These are phyloP conservation scores for Neoscelio sp. DNA, from an alignment of 2,888 invertebrate species.

Conservation along the genomic window DNA sequence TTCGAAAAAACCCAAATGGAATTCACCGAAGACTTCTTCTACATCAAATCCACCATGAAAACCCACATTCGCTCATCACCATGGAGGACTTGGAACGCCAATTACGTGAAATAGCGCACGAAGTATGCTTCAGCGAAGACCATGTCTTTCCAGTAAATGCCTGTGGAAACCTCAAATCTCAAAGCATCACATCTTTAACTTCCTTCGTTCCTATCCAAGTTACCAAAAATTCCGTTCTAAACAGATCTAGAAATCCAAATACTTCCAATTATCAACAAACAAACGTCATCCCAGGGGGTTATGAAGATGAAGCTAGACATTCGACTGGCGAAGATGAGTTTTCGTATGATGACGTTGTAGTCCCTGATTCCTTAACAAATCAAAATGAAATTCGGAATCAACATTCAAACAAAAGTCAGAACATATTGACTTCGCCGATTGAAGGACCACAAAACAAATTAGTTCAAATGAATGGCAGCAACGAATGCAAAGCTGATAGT, in stretches of 20 bases:
- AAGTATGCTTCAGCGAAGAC: not conserved
- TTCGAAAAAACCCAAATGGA: not conserved
- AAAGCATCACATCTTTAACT: not conserved
- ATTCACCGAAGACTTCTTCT: constrained; percentile 18
- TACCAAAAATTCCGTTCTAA: not conserved
- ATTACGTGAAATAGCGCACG: constrained; percentile 9
- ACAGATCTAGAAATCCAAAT: too few species aligned
- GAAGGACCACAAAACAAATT: too few species aligned
- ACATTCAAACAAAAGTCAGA: not conserved
- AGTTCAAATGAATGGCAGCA: constrained; percentile 6
- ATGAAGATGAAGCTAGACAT: constrained; percentile 11
- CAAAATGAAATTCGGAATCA: too few species aligned
- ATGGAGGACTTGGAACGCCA: constrained; percentile 16
- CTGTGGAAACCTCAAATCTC: not conserved
- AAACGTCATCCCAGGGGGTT: constrained; percentile 46
- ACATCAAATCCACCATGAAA: not conserved
- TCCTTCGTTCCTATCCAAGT: constrained; percentile 22
- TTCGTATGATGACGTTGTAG: not conserved
- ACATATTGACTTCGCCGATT: too few species aligned
- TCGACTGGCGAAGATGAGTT: constrained; percentile 3
- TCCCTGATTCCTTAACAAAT: not conserved
- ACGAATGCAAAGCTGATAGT: not conserved
- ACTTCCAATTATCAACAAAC: not conserved
- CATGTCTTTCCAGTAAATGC: not conserved
- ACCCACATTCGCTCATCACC: not conserved